A percentile compares a stretch with the other conserved stretches of the same genome.
These are phyloP conservation scores for Latrodectus hesperus DNA, from an alignment of 2,888 invertebrate species.

Conservation along the genomic window DNA sequence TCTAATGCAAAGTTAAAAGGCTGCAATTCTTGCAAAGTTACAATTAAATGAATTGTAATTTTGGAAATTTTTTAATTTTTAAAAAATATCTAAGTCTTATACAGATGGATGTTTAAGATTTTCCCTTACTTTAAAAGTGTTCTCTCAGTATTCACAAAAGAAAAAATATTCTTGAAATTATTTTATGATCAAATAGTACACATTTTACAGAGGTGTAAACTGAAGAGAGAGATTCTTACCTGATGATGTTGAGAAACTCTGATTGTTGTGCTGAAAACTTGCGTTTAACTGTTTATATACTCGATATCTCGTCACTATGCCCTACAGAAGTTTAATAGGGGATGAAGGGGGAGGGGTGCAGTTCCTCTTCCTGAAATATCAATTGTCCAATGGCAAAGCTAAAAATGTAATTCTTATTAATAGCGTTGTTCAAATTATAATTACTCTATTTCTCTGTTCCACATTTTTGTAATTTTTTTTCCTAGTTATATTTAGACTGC, in stretches of 20 bases:
- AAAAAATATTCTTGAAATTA: too few species aligned
- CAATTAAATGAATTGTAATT: too few species aligned
- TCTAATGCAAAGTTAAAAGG: too few species aligned
- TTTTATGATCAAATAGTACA: too few species aligned
- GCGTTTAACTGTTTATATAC: not conserved
- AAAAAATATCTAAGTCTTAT: too few species aligned
- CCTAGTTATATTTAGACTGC: slow-evolving; percentile 44
- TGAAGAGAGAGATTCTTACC: slow-evolving; percentile 8
- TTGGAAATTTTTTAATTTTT: too few species aligned
- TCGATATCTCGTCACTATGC: not conserved
- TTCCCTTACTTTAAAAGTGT: too few species aligned
- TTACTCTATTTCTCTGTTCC: slow-evolving; percentile 32
- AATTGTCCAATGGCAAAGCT: slow-evolving; percentile 10
- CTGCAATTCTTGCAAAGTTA: too few species aligned
- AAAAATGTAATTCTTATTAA: slow-evolving; percentile 28
- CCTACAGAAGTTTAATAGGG: not conserved
- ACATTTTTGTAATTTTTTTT: not conserved
- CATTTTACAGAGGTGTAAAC: too few species aligned
- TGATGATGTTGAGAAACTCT: slow-evolving; percentile 7
- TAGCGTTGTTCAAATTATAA: slow-evolving; percentile 31
- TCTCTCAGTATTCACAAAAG: too few species aligned
- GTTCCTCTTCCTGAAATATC: slow-evolving; percentile 31
- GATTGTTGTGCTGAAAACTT: slow-evolving; percentile 7
- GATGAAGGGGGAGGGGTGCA: not conserved
- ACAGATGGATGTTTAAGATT: too few species aligned